Percentiles rank a stretch among this genome's conserved stretches.
phyloP scores from a whole-genome alignment of 2,888 invertebrate species.

The Autographa gamma region DNA sequence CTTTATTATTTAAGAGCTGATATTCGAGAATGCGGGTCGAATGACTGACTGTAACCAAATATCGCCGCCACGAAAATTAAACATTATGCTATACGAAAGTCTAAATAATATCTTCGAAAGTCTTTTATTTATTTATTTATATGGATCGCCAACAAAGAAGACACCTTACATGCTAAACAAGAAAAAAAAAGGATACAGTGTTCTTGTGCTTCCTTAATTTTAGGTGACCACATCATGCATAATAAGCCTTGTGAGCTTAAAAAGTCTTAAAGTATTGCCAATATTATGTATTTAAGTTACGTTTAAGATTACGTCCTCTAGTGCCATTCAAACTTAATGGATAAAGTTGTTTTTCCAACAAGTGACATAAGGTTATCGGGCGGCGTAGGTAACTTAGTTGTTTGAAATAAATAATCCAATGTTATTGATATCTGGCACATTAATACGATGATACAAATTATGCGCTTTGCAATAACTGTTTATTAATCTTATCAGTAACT shows the following conservation, averaged over 20 bases:
- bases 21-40: neutral
- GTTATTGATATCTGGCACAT: slow-evolving; percentile 15
- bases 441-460: slow-evolving; percentile 24
- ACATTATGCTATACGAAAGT: neutral
- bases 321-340: neutral
- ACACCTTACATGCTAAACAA: too few relatives aligned
- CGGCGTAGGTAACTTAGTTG: slow-evolving; percentile 26
- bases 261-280: too few relatives aligned
- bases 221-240: too few relatives aligned
- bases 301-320: too few relatives aligned
- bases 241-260: too few relatives aligned
- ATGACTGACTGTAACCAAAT: slow-evolving; percentile 4
- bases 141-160: too few relatives aligned
- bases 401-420: slow-evolving; percentile 39
- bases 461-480: slow-evolving; percentile 23
- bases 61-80: neutral
- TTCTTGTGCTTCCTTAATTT: too few relatives aligned
- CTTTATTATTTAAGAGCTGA: slow-evolving; percentile 3
- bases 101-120: too few relatives aligned
- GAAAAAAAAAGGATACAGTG: too few relatives aligned
- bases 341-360: slow-evolving; percentile 42
- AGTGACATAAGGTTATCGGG: slow-evolving; percentile 45
- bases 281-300: too few relatives aligned
- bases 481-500: slow-evolving; percentile 10
- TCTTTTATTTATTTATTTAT: too few relatives aligned